Evolutionary conservation across 2,888 invertebrate species (phyloP).

Genomic region (Thyatira batis): DNA sequence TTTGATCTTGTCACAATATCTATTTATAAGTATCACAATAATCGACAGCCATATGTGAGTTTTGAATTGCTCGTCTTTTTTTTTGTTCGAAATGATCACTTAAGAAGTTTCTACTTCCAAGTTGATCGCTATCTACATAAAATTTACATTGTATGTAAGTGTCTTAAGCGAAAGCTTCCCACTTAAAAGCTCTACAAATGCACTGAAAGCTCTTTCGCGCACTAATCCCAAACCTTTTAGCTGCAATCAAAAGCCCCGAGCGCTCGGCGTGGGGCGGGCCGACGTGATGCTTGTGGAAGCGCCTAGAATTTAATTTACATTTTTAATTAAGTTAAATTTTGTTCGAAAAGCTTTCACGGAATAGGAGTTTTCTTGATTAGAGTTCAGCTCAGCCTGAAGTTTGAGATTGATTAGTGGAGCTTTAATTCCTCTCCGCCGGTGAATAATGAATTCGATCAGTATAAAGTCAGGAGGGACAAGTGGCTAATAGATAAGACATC

Average conservation of each 20-base stretch:
- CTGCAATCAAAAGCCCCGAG: constrained; percentile 83
- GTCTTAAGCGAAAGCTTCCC: constrained; percentile 82
- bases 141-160: constrained; percentile 82
- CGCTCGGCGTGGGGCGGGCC: constrained; percentile 56
- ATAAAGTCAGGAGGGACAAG: constrained; percentile 65
- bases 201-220: constrained; percentile 83
- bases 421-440: constrained; percentile 80
- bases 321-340: constrained; percentile 83
- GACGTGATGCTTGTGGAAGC: constrained; percentile 80
- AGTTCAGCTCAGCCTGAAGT: constrained; percentile 80
- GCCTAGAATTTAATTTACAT: constrained; percentile 83
- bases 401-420: constrained; percentile 82
- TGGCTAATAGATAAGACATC: constrained; percentile 56
- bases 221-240: constrained; percentile 83
- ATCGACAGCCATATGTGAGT: not conserved
- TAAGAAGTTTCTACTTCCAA: constrained; percentile 43
- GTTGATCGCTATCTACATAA: constrained; percentile 65
- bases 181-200: constrained; percentile 83
- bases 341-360: constrained; percentile 82
- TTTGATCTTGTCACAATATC: not conserved
- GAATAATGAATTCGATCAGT: constrained; percentile 81
- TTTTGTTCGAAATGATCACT: constrained; percentile 13
- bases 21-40: not conserved
- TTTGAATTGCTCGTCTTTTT: constrained; percentile 2
- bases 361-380: constrained; percentile 82